Percentiles rank a stretch among this genome's conserved stretches.
These are phyloP conservation scores for Cydia amplana DNA, from an alignment of 1,140 invertebrate genomes.

Conservation along the genomic window DNA sequence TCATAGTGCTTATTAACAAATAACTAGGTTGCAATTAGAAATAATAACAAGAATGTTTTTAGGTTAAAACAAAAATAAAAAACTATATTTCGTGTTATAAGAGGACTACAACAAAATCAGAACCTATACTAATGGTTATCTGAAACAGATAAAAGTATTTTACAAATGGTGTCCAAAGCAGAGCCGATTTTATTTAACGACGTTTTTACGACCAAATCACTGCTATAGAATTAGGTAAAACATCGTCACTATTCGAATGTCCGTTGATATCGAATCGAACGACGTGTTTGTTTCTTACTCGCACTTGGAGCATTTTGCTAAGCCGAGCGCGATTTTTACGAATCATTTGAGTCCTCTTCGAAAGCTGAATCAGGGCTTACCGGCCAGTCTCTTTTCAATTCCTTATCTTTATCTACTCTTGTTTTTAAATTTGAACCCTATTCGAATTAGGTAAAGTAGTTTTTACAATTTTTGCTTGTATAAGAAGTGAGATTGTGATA, in stretches of 20 bases:
- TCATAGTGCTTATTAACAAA: too few relatives aligned
- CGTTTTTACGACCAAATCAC: neutral
- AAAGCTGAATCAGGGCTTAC: slow-evolving; percentile 13
- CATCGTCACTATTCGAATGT: neutral
- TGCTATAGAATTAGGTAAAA: neutral
- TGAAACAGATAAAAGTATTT: neutral
- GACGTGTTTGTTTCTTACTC: neutral
- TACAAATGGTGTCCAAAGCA: neutral
- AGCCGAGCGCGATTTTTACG: neutral
- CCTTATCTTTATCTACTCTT: neutral
- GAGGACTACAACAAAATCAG: neutral
- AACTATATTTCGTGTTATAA: neutral
- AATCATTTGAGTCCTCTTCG: neutral
- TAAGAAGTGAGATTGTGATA: slow-evolving; percentile 1
- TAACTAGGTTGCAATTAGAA: too few relatives aligned
- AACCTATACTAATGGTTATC: neutral
- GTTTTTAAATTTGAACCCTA: neutral
- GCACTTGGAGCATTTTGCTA: neutral
- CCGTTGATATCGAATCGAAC: slow-evolving; percentile 2
- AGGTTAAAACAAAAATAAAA: too few relatives aligned
- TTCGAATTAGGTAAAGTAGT: neutral
- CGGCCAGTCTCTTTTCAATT: neutral
- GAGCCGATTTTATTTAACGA: neutral
- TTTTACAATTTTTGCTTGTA: neutral
- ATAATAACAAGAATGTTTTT: neutral